Base-by-base conservation (phyloP, 2,113 vertebrate species). In the Tautogolabrus adspersus region DNA sequence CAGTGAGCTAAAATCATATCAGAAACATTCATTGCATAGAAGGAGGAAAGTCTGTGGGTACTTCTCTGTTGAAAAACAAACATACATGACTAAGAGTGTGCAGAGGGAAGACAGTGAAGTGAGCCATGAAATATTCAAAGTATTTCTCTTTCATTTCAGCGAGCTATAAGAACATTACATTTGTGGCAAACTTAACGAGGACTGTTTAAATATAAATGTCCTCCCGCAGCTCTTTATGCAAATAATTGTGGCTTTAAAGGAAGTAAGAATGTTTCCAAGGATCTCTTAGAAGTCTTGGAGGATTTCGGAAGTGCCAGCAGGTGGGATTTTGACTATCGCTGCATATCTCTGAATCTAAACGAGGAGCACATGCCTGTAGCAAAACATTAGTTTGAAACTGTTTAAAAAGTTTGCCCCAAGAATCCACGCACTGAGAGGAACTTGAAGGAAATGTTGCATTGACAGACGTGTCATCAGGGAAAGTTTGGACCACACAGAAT, bases 401-500 rank as follows among this genome's bases (percentile, higher is more conserved):
- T 30, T 72, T 59, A 40, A 10, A 69, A 56, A 52, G 54, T 18
- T 65, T 66, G 65, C 44, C 59, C 19, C 38, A 40, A 60, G 42
- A 75, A 59, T 51, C 67, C 5, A 54, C 64, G 64, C 40, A 58
- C 58, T 69, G 62, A 54, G 66, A 81, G 52, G 51, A 76, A 21
- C 12, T 6, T 9, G 42, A 52, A 78, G 66, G 72, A 86, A 80
- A 68, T n/a, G 42, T 66, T 82, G 59, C 75, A 52, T 54, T 82
- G 85, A 91, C 80, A 77, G 82, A 82, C 72, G 40, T 83, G 81
- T 77, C 82, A 79, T 85, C 78, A 54, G 67, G 66, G 79, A 76
- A 75, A 68, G 72, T 75, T 69, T 61, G 21, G 92, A 92, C 92
- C 89, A 93, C 91, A 92, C 92, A 90, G 77, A 79, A 67, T 61